Base-by-base conservation (phyloP, 1,140 invertebrate genomes). In the Bombus impatiens region DNA sequence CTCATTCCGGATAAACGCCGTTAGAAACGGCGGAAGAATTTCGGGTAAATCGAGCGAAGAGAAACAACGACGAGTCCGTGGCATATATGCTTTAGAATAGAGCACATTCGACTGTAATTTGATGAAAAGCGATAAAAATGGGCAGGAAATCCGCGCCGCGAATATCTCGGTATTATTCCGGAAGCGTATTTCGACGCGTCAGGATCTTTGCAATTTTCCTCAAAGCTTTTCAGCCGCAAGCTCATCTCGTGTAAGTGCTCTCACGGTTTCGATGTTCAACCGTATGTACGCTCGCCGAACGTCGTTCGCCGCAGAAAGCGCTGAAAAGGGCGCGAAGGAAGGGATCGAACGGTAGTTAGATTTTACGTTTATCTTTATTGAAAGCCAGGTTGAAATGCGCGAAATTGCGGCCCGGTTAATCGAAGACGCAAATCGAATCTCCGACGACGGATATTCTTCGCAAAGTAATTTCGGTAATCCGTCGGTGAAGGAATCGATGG, bases 301-400 rank as follows among this genome's bases (percentile, higher is more conserved):
- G 71, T 37, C 74, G 86, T 85, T 88, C 59, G 82, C 70, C 78
- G 57, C 76, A 80, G 65, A 65, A 59, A 25, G 15, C 57, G 53
- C 10, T 59, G 68, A 71, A 79, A 78, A 87, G 80, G 77, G 57
- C 83, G 65, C 78, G 81, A 84, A 84, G 67, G 71, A 84, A 90
- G 87, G 86, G 72, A 86, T 68, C 71, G 82, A 10, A n/a, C 40
- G 79, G 86, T 88, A 90, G 92, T 94, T 94, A 93, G 92, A 94
- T 93, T 94, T 94, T 94, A 94, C 87, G 92, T 93, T 92, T 93
- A 94, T 92, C 91, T 91, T 93, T 91, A 82, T 78, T 42, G 78
- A 35, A 44, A 37, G 13, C 9, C 47, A 3, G 18, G 37, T 22
- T 13, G 42, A 67, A 42, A 62, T 37, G 25, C 32, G 35, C 22